Evolutionary conservation across 2,113 vertebrate genomes (phyloP), one percentile per base, ranked within the genome.

Genomic region (Callionymus lyra): DNA sequence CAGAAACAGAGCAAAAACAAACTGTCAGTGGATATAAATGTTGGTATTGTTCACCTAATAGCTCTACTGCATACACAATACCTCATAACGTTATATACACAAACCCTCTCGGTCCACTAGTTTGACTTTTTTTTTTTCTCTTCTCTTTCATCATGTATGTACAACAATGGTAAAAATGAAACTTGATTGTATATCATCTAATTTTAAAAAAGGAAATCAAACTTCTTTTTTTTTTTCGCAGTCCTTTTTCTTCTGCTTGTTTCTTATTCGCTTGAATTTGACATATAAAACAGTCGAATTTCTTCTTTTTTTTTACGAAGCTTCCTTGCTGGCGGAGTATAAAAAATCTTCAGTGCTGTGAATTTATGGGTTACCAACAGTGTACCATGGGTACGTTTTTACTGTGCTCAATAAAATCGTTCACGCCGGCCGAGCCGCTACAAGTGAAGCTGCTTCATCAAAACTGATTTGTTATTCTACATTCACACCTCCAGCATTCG

Each of bases 31-130:
- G 74, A 85, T 86, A 85, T 84, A 84, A 85, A 87, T 82, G 80
- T 79, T 67, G 80, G 79, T 82, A 83, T 84, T 81, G 82, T 83
- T 78, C 80, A 74, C 77, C 94, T 97, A 97, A 86, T 91, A 89
- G 72, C 85, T 91, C 92, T 97, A 97, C 92, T 90, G 91, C 92
- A 96, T 96, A 96, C 92, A 95, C 93, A 94, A 95, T 95, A 93
- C 92, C 89, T 87, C 83, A 88, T 89, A 88, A 89, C 90, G 75
- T 91, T 91, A 94, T 97, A 91, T 94, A 94, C 93, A 98, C 91
- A 97, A 83, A 94, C 86, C 90, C 89, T 85, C 74, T 77, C 80
- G 44, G 31, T 72, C 41, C 72, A 12, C 72, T 68, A 65, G 50
- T 72, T 59, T 66, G 59, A 67, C 81, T 83, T 86, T 71, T 27